A percentile compares a stretch with the other conserved stretches of the same genome.
These are phyloP conservation scores for Chrysotoxum bicinctum DNA, from an alignment of 2,888 invertebrate species.

Conservation along the genomic window DNA sequence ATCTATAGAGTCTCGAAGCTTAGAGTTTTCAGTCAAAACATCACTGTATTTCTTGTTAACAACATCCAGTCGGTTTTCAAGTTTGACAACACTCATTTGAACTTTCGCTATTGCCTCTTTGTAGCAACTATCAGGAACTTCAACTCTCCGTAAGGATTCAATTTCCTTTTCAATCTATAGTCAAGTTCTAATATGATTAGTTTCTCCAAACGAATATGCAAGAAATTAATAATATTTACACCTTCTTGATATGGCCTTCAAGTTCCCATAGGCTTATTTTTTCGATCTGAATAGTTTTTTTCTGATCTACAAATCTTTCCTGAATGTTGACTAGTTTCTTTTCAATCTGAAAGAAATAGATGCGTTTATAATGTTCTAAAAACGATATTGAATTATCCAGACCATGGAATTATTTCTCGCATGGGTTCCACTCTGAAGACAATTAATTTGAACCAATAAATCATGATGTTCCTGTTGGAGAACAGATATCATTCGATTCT, in stretches of 20 bases:
- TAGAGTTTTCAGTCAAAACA: constrained; percentile 88
- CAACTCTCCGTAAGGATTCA: constrained; percentile 79
- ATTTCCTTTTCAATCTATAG: constrained; percentile 80
- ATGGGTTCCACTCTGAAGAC: constrained; percentile 79
- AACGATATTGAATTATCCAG: background rate
- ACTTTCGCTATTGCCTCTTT: constrained; percentile 80
- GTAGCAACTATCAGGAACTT: constrained; percentile 82
- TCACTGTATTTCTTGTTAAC: constrained; percentile 89
- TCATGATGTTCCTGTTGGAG: constrained; percentile 79
- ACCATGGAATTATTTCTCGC: constrained; percentile 78
- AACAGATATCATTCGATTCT: constrained; percentile 79
- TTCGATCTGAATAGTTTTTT: constrained; percentile 76
- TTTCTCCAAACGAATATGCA: background rate
- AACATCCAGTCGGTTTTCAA: constrained; percentile 90
- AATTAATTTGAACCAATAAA: constrained; percentile 77
- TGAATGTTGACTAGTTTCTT: constrained; percentile 76
- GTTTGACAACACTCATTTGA: constrained; percentile 83
- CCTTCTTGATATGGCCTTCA: constrained; percentile 83
- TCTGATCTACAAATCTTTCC: constrained; percentile 76
- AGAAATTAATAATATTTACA: constrained; percentile 23
- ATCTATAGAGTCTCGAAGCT: constrained; percentile 90
- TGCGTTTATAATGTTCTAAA: background rate
- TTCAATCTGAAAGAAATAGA: constrained; percentile 75
- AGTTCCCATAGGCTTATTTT: constrained; percentile 81
- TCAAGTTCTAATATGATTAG: background rate